A percentile compares a stretch with the other conserved stretches of the same genome.
Evolutionary conservation across 2,888 invertebrate species (phyloP).

Genomic region (Megaustenia siamemsis): DNA sequence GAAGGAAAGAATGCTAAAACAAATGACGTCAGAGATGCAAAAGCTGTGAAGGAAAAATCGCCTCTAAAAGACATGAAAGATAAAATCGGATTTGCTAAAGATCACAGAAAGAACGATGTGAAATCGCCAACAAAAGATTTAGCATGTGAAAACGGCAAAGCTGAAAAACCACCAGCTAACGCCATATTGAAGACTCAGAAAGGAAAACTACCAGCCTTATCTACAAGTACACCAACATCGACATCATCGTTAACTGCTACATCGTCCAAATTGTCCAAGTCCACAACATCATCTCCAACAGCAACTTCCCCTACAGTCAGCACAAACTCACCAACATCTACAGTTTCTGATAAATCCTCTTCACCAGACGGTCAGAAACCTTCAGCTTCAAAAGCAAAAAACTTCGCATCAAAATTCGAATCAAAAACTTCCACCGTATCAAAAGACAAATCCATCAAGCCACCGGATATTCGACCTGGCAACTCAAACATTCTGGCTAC

Average conservation of each 20-base stretch:
- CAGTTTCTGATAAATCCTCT: not conserved
- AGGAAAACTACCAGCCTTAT: not conserved
- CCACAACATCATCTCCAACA: slow-evolving; percentile 14
- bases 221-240: not conserved
- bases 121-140: slow-evolving; percentile 4
- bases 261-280: slow-evolving; percentile 21
- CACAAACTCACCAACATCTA: not conserved
- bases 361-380: slow-evolving; percentile 5
- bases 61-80: slow-evolving; percentile 35
- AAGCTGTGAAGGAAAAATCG: slow-evolving; percentile 25
- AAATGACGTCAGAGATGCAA: slow-evolving; percentile 5
- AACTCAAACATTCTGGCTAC: not conserved
- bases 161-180: not conserved
- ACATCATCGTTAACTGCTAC: not conserved
- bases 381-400: slow-evolving; percentile 30
- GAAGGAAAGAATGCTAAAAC: slow-evolving; percentile 31
- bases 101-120: not conserved
- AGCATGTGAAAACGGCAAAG: not conserved
- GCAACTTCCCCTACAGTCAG: not conserved
- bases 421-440: not conserved
- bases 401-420: slow-evolving; percentile 37
- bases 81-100: slow-evolving; percentile 30
- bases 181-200: not conserved
- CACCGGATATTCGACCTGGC: not conserved
- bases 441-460: slow-evolving; percentile 12